Conservation (phyloP, 1,140 invertebrate species). For the Cryptotermes secundus region DNA sequence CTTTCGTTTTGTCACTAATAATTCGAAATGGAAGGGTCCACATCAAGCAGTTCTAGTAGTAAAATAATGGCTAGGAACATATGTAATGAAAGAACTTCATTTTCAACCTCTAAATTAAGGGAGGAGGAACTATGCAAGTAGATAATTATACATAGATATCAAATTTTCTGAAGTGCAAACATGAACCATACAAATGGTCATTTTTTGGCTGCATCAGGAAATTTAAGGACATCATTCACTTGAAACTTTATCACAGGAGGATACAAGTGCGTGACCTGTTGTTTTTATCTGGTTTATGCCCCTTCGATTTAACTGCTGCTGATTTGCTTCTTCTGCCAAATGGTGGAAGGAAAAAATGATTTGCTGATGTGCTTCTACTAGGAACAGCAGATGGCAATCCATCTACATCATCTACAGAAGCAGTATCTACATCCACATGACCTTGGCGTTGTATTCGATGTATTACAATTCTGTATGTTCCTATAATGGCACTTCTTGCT, state of each 20-base stretch:
- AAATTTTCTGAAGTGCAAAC: too few relatives aligned
- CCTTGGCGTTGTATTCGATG: constrained; percentile 48
- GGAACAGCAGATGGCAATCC: background rate
- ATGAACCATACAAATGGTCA: too few relatives aligned
- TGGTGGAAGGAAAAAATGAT: background rate
- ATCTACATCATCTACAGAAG: background rate
- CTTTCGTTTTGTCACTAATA: too few relatives aligned
- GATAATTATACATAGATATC: too few relatives aligned
- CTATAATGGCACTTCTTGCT: constrained; percentile 55
- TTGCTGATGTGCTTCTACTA: background rate
- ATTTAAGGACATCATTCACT: too few relatives aligned
- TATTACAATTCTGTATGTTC: constrained; percentile 60
- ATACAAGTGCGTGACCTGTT: constrained; percentile 27
- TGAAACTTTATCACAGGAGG: background rate
- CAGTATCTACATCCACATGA: background rate
- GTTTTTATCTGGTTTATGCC: background rate
- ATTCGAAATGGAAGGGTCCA: too few relatives aligned
- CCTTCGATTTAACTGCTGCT: constrained; percentile 7
- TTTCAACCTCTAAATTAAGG: too few relatives aligned
- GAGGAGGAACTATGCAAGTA: too few relatives aligned
- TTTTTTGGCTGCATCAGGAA: too few relatives aligned
- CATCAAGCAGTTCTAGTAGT: too few relatives aligned
- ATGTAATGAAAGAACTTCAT: too few relatives aligned
- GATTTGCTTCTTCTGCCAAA: constrained; percentile 18
- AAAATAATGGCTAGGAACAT: too few relatives aligned